Conservation (phyloP, 2,888 invertebrate genomes). For the Scaptomyza caliginosa region DNA sequence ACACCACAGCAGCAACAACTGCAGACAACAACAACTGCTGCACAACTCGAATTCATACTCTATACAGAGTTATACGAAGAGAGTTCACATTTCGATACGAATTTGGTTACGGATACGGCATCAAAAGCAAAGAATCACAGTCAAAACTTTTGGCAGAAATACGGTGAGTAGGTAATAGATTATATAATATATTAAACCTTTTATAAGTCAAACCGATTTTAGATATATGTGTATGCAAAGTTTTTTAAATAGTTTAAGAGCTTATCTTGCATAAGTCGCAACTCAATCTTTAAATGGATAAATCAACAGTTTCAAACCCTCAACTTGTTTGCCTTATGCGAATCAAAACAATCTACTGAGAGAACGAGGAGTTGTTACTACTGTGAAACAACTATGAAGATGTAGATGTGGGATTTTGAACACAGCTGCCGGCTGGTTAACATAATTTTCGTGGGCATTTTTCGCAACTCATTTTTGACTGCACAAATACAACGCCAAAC, state of each 20-base stretch:
- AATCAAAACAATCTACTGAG: not conserved
- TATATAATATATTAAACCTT: not conserved
- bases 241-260: too few relatives aligned
- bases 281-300: not conserved
- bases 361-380: not conserved
- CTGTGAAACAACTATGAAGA: conserved; percentile 14
- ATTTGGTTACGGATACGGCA: conserved; percentile 12
- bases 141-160: conserved; percentile 77
- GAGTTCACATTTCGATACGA: conserved; percentile 40
- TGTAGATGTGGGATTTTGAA: conserved; percentile 40
- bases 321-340: not conserved
- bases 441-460: conserved; percentile 78
- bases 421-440: conserved; percentile 78
- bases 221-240: too few relatives aligned
- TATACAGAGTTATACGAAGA: conserved; percentile 75
- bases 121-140: conserved; percentile 25
- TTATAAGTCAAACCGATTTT: too few relatives aligned
- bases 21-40: conserved; percentile 53
- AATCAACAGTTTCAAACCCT: not conserved
- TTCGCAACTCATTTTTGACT: conserved; percentile 65
- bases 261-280: too few relatives aligned
- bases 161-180: conserved; percentile 81
- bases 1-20: conserved; percentile 47
- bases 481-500: conserved; percentile 32
- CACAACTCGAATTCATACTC: conserved; percentile 70